Evolutionary conservation across 2,797 vertebrate genomes (phyloP).

Genomic region (Sorex maritimensis): DNA sequence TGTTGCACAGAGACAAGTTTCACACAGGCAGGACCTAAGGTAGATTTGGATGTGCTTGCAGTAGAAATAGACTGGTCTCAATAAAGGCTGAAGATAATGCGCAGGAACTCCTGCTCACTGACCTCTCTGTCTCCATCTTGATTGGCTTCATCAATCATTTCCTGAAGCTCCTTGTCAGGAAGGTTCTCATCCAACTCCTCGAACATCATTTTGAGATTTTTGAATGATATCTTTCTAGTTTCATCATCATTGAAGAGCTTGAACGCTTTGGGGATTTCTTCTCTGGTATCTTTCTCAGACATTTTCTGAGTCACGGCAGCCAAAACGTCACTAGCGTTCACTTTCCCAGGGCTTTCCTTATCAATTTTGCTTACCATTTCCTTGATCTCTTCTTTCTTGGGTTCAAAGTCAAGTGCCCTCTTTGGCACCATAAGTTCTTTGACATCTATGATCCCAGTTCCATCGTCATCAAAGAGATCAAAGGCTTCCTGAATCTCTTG

Average conservation of each 20-base stretch:
- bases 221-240: too few species aligned
- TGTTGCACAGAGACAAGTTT: slow-evolving; percentile 49
- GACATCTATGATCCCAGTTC: slow-evolving; percentile 95
- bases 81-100: slow-evolving; percentile 97
- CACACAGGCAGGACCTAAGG: not conserved
- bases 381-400: slow-evolving; percentile 98
- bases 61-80: slow-evolving; percentile 85
- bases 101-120: slow-evolving; percentile 96
- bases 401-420: slow-evolving; percentile 97
- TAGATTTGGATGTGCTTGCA: not conserved
- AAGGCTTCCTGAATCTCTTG: slow-evolving; percentile 97
- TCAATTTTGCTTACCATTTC: slow-evolving; percentile 97
- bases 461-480: slow-evolving; percentile 96
- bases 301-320: slow-evolving; percentile 97
- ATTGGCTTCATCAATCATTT: slow-evolving; percentile 98
- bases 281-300: slow-evolving; percentile 73
- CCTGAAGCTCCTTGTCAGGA: slow-evolving; percentile 88
- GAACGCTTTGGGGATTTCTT: too few species aligned
- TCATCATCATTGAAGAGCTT: too few species aligned
- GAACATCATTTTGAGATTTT: too few species aligned
- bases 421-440: slow-evolving; percentile 98
- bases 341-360: slow-evolving; percentile 96
- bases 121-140: slow-evolving; percentile 97
- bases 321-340: slow-evolving; percentile 95
- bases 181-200: too few species aligned